Base-by-base conservation (phyloP, 2,888 invertebrate species). In the Syritta pipiens region DNA sequence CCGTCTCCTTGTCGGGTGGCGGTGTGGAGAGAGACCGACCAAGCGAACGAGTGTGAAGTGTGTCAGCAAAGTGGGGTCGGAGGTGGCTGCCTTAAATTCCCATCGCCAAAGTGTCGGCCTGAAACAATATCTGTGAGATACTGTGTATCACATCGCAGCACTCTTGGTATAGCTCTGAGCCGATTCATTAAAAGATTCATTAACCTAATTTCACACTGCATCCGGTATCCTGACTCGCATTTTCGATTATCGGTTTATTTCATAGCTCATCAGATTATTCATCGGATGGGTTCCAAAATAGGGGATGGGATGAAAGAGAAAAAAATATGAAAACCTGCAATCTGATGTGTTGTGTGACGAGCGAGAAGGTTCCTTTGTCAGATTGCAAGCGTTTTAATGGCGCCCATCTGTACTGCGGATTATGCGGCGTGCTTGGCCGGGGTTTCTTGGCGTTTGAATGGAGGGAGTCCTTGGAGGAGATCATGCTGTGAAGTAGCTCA, bases 241-340 rank as follows among this genome's bases (percentile, higher is more conserved):
- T 65, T 77, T 77, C 72, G 77, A 77, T 77, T 77, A 77, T 77
- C 77, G 53, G 44, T 65, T 77, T 77, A 77, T 72, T 65, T 46
- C 44, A 65, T 44, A 71, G 48, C 65, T 77, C 77, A 77, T 77
- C 72, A 65, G 71, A 77, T 77, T 77, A 77, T 71, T 19, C 55
- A 24, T 37, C 19, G 49, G 28, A n/a, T n/a, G n/a, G n/a, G n/a
- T n/a, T n/a, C n/a, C n/a, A n/a, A n/a, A n/a, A n/a, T n/a, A n/a
- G n/a, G n/a, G n/a, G n/a, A n/a, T n/a, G n/a, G n/a, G n/a, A n/a
- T n/a, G 24, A 28, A 9, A 9, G 26, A 9, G 26, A 7, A n/a
- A 40, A 55, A 55, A 40, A n/a, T 55, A n/a, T n/a, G n/a, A n/a
- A n/a, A n/a, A n/a, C n/a, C 17, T 37, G 37, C 37, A 49, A 37